Conservation (phyloP, 2,888 invertebrate species). For the Andrena hattorfiana region DNA sequence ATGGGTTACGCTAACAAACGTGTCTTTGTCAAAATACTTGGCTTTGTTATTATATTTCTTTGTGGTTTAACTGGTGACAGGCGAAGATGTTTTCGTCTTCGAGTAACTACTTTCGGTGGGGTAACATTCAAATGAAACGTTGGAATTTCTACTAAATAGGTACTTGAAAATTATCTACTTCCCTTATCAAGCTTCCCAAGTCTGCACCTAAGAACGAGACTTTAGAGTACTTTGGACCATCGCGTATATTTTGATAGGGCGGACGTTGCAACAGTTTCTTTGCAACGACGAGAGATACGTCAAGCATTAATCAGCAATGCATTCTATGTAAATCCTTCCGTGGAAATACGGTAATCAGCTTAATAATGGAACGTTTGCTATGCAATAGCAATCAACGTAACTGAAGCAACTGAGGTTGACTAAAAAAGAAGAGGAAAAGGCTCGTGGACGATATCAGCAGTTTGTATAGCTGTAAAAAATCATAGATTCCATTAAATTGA, state of each 20-base stretch:
- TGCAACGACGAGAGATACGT: slow-evolving; percentile 11
- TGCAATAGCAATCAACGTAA: background rate
- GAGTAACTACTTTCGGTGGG: background rate
- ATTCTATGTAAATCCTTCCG: slow-evolving; percentile 31
- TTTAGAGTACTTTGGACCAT: background rate
- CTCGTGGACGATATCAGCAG: background rate
- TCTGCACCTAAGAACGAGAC: background rate
- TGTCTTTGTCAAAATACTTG: slow-evolving; percentile 1
- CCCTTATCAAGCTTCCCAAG: too few relatives aligned
- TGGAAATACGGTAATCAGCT: slow-evolving; percentile 32
- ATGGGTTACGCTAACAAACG: slow-evolving; percentile 2
- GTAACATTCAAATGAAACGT: background rate
- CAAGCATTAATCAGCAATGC: slow-evolving; percentile 18
- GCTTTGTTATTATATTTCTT: background rate
- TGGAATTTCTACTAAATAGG: background rate
- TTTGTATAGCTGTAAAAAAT: too few relatives aligned
- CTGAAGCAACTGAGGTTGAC: background rate
- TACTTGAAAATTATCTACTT: background rate
- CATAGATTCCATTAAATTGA: too few relatives aligned
- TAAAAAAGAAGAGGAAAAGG: background rate
- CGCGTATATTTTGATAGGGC: slow-evolving; percentile 20
- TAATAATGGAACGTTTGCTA: slow-evolving; percentile 13
- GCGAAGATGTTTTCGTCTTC: background rate
- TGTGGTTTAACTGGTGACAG: background rate
- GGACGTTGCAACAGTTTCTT: background rate